Conservation (phyloP, 2,113 vertebrate genomes). For the Silurus meridionalis region DNA sequence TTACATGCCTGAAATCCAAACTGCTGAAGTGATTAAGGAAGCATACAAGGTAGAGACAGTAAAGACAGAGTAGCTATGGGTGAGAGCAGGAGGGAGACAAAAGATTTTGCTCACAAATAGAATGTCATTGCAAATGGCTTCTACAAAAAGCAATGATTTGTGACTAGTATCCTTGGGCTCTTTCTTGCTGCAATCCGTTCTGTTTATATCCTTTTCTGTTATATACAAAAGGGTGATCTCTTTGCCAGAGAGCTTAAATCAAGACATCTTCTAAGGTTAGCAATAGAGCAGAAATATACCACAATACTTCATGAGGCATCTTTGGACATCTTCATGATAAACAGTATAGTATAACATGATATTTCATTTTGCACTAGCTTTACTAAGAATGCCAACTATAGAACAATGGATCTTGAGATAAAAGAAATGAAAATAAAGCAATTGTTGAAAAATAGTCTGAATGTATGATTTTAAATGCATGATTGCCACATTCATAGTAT, state of each 20-base stretch:
- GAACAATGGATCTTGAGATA: not conserved
- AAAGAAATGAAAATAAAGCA: not conserved
- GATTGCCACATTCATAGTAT: not conserved
- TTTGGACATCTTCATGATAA: not conserved
- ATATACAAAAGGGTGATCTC: slow-evolving; percentile 37
- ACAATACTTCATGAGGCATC: not conserved
- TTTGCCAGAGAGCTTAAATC: slow-evolving; percentile 29
- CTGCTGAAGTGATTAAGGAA: not conserved
- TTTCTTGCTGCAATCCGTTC: slow-evolving; percentile 10
- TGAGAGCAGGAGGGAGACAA: slow-evolving; percentile 18
- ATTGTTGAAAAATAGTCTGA: not conserved
- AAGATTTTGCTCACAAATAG: slow-evolving; percentile 13
- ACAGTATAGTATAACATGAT: not conserved
- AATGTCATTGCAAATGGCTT: slow-evolving; percentile 26
- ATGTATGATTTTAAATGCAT: not conserved
- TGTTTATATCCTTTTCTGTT: slow-evolving; percentile 16
- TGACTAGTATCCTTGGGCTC: slow-evolving; percentile 26
- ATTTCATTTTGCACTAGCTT: not conserved
- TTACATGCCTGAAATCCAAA: slow-evolving; percentile 22
- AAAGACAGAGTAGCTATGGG: slow-evolving; percentile 5
- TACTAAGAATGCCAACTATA: not conserved
- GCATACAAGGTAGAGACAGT: not conserved
- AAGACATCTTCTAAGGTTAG: not conserved
- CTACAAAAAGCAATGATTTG: slow-evolving; percentile 48
- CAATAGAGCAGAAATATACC: not conserved